Evolutionary conservation across 2,888 invertebrate species (phyloP), one percentile per base, ranked within the genome.

Genomic region (Chirona hameri): DNA sequence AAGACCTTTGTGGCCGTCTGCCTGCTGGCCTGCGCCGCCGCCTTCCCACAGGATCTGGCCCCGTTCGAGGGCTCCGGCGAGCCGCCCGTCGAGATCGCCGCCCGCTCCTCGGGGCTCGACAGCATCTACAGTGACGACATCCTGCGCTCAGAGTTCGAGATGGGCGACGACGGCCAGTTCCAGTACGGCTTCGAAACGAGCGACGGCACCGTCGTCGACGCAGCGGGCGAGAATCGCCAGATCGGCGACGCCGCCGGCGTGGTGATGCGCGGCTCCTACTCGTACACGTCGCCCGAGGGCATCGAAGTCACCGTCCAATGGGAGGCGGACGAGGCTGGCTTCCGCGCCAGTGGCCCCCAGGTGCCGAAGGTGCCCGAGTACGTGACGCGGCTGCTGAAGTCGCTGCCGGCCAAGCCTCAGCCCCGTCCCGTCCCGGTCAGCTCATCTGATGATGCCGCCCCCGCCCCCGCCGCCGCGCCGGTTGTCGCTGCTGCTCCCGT

Each of bases 191-290:
- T 27, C 79, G 79, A 48, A 48, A 4, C 79, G n/a, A 79, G 48
- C 15, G 48, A 48, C 27, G 48, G 48, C 24, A 79, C 48, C 12
- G 48, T n/a, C n/a, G 79, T 52, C 24, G 79, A 79, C 48, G 79
- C 48, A n/a, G 27, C n/a, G n/a, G 79, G 79, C 24, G 79, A 48
- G 48, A 48, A 79, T n/a, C 24, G 27, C 5, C 79, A 79, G 48
- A 79, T 79, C 27, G 79, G 79, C n/a, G 48, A 79, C 48, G 9
- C n/a, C 2, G n/a, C 27, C 15, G 79, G 79, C 79, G 9, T 27
- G 7, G 79, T 48, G 79, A 79, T 79, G 79, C 79, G 79, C 79
- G 79, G 79, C 46, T 79, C 79, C 10, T 79, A 79, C 79, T 27
- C n/a, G 12, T 79, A 79, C 48, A n/a, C n/a, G 7, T 31, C n/a